Conservation (phyloP, 2,888 invertebrate genomes). For the Drosophila paracracens region DNA sequence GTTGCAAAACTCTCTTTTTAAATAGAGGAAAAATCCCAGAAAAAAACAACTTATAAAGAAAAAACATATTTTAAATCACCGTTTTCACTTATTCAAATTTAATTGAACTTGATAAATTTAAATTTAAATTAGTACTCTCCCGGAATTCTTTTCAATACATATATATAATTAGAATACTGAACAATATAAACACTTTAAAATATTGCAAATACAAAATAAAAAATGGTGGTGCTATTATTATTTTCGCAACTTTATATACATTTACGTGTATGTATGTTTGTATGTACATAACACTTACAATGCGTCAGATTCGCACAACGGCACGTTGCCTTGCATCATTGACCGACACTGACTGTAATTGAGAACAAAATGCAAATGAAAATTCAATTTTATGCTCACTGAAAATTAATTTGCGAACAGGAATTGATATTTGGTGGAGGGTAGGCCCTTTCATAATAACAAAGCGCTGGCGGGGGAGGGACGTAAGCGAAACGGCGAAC, state of each 20-base stretch:
- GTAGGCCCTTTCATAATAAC: background rate
- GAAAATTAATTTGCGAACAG: conserved; percentile 28
- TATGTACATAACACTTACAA: background rate
- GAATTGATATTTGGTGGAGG: conserved; percentile 2
- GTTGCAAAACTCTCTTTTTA: background rate
- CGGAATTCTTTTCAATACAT: background rate
- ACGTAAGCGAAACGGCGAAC: background rate
- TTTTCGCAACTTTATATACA: background rate
- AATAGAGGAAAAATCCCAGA: background rate
- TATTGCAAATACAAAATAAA: background rate
- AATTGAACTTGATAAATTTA: too few relatives aligned
- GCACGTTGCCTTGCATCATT: conserved; percentile 39
- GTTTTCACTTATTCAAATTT: background rate
- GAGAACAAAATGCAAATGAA: conserved; percentile 37
- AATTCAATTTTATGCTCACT: conserved; percentile 35
- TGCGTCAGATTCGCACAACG: conserved; percentile 9
- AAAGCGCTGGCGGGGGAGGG: background rate
- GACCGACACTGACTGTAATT: conserved; percentile 19
- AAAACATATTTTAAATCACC: background rate
- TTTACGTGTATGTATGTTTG: background rate
- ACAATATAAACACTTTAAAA: background rate
- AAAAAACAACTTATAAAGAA: background rate
- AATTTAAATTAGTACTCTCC: background rate
- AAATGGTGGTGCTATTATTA: background rate
- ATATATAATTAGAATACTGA: background rate